These are phyloP conservation scores for Drosophila pallidifrons DNA, from an alignment of 1,140 invertebrate species.

Conservation along the genomic window DNA sequence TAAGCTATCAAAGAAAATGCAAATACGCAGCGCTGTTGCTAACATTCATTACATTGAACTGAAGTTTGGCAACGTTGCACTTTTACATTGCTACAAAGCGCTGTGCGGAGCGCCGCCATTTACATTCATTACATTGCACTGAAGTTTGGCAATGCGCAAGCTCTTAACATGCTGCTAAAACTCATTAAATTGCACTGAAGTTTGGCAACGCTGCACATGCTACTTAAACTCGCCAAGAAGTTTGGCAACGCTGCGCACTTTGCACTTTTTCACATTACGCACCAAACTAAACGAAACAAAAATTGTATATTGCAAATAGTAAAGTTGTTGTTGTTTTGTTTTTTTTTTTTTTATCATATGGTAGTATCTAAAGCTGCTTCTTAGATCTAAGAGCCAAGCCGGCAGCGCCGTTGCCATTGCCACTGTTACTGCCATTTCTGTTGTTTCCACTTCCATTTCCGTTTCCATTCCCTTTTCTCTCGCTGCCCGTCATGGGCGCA, in stretches of 20 bases:
- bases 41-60: constrained; percentile 4
- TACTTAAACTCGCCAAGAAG: neutral
- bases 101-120: constrained; percentile 1
- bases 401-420: constrained; percentile 12
- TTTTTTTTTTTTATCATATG: too few species aligned
- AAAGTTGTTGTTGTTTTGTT: neutral
- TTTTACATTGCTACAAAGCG: neutral
- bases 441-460: neutral
- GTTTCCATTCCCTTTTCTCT: neutral
- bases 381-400: constrained; percentile 70
- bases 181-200: neutral
- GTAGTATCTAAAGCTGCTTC: constrained; percentile 61
- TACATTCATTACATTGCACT: neutral
- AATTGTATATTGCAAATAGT: neutral
- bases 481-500: constrained; percentile 47
- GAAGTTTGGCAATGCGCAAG: neutral
- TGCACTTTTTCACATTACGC: constrained; percentile 17
- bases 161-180: neutral
- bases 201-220: constrained; percentile 6
- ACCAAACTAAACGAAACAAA: constrained; percentile 1
- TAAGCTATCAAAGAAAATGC: constrained; percentile 6
- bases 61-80: constrained; percentile 2
- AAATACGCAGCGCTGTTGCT: neutral
- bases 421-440: constrained; percentile 5
- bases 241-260: constrained; percentile 24